A percentile compares a stretch with the other conserved stretches of the same genome.
phyloP scores from a whole-genome alignment of 2,113 vertebrate genomes.

The Phalacrocorax carbo region DNA sequence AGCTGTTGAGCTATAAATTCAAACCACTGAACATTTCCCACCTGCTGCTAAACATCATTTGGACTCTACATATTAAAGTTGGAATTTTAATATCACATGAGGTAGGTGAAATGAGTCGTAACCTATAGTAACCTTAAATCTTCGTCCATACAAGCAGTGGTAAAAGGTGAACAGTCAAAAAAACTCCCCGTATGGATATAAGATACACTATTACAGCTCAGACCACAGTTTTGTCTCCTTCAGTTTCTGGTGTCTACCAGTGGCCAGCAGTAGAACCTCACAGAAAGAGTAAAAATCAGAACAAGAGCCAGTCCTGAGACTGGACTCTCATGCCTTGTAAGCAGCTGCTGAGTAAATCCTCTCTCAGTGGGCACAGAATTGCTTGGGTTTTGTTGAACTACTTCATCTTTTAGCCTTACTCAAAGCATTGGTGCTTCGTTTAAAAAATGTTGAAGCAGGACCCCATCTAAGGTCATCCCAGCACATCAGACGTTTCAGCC shows the following conservation, averaged over 20 bases:
- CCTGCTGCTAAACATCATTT: neutral
- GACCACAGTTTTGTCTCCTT: neutral
- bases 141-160: neutral
- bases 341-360: neutral
- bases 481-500: neutral
- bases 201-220: neutral
- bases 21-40: neutral
- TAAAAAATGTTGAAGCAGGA: neutral
- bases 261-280: neutral
- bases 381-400: neutral
- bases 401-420: neutral
- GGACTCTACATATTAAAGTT: neutral
- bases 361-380: neutral
- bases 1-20: neutral
- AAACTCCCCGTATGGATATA: neutral
- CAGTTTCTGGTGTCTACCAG: neutral
- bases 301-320: neutral
- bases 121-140: neutral
- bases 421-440: neutral
- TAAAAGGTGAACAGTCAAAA: neutral
- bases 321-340: neutral
- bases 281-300: neutral
- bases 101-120: accelerated
- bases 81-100: neutral
- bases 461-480: neutral